These are phyloP conservation scores for Lasioglossum vierecki DNA, from an alignment of 2,888 invertebrate genomes.

Conservation along the genomic window DNA sequence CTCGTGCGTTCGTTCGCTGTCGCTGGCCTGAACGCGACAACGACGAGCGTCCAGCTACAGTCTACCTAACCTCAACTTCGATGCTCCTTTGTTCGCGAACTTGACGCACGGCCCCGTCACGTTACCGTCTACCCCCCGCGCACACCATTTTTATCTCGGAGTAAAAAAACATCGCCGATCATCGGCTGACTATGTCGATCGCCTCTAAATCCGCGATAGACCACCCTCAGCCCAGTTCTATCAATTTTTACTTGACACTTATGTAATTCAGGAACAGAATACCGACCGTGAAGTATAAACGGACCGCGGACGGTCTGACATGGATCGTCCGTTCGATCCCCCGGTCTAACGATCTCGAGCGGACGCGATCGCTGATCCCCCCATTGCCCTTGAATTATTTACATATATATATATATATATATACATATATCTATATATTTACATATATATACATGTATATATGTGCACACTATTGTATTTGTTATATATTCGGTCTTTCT, in stretches of 20 bases:
- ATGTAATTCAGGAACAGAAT: constrained; percentile 61
- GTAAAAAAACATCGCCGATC: constrained; percentile 11
- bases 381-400: background rate
- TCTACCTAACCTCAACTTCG: constrained; percentile 69
- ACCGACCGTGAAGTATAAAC: constrained; percentile 42
- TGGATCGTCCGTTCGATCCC: constrained; percentile 15
- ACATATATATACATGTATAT: background rate
- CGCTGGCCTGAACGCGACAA: constrained; percentile 37
- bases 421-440: background rate
- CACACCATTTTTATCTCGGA: constrained; percentile 26
- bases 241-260: constrained; percentile 54
- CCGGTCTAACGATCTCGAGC: constrained; percentile 8
- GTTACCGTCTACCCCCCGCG: constrained; percentile 21
- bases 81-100: constrained; percentile 67
- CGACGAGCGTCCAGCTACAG: constrained; percentile 60
- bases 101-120: constrained; percentile 54
- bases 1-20: constrained; percentile 48
- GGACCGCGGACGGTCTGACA: constrained; percentile 25
- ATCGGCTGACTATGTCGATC: constrained; percentile 11
- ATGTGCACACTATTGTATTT: constrained; percentile 28
- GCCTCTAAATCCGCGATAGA: background rate
- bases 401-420: background rate
- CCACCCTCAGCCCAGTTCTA: background rate
- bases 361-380: background rate
- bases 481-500: constrained; percentile 31